Evolutionary conservation across 2,113 vertebrate species (phyloP).

Genomic region (Neogobius melanostomus): DNA sequence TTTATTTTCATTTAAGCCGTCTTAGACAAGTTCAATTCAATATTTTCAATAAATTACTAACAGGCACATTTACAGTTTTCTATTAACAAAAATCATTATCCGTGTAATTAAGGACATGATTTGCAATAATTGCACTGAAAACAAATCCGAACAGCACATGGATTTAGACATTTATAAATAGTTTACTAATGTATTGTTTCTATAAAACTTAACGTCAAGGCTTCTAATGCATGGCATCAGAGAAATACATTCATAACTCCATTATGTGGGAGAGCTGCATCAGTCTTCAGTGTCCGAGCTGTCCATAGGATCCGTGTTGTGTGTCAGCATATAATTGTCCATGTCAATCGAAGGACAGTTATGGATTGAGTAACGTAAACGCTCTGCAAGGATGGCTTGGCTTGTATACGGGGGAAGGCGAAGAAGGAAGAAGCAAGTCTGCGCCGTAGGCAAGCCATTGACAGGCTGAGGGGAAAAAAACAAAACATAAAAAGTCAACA

Average conservation of each 20-base stretch:
- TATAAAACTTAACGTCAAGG: conserved; percentile 57
- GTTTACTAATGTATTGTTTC: conserved; percentile 66
- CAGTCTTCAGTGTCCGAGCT: conserved; percentile 78
- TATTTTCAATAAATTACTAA: conserved; percentile 15
- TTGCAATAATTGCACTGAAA: conserved; percentile 57
- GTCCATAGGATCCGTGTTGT: conserved; percentile 78
- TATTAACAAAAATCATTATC: conserved; percentile 34
- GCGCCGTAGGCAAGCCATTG: conserved; percentile 81
- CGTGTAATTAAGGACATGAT: conserved; percentile 53
- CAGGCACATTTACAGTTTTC: conserved; percentile 60
- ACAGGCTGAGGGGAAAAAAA: conserved; percentile 65
- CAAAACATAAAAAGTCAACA: background rate
- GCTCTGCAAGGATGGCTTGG: conserved; percentile 77
- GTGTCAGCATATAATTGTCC: conserved; percentile 85
- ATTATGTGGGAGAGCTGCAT: conserved; percentile 32
- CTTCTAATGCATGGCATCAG: conserved; percentile 69
- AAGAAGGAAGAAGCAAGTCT: conserved; percentile 84
- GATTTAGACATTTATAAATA: conserved; percentile 52
- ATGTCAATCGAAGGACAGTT: conserved; percentile 85
- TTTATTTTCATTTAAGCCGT: no score
- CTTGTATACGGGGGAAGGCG: conserved; percentile 81
- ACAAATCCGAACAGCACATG: conserved; percentile 50
- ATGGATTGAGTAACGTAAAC: conserved; percentile 83
- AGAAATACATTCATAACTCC: conserved; percentile 70
- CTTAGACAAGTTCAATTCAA: no score